Percentiles rank a stretch among this genome's conserved stretches.
phyloP scores from a whole-genome alignment of 2,797 vertebrate species.

The Catostomus latipinnis region DNA sequence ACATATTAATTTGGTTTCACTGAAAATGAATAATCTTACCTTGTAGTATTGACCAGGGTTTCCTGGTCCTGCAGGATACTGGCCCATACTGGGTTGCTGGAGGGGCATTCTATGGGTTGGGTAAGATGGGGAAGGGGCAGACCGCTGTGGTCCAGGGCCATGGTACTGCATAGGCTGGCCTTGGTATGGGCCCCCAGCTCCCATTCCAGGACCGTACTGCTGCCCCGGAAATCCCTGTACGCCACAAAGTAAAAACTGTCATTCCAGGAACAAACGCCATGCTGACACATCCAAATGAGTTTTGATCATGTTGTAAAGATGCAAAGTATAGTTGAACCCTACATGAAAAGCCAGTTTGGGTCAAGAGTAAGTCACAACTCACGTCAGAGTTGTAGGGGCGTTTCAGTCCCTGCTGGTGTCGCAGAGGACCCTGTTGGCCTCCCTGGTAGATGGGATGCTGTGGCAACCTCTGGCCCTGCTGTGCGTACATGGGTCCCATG shows the following conservation, averaged over 20 bases:
- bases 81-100: constrained; percentile 80
- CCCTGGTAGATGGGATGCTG: constrained; percentile 84
- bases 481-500: constrained; percentile 77
- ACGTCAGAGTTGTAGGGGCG: constrained; percentile 88
- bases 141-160: constrained; percentile 81
- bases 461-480: constrained; percentile 84
- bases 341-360: neutral
- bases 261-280: neutral
- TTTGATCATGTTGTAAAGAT: too few relatives aligned
- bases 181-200: constrained; percentile 76
- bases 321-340: too few relatives aligned
- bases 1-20: too few relatives aligned
- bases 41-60: constrained; percentile 79
- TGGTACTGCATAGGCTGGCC: constrained; percentile 88
- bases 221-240: constrained; percentile 76
- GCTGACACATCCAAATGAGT: neutral
- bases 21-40: constrained; percentile 34
- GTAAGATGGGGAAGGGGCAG: constrained; percentile 86
- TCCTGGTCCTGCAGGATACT: constrained; percentile 82
- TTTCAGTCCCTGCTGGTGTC: constrained; percentile 82
- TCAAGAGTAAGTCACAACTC: constrained; percentile 48
- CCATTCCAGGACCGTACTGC: constrained; percentile 72
- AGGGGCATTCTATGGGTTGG: constrained; percentile 85
- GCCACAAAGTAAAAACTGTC: too few relatives aligned
- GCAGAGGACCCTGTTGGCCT: constrained; percentile 79